phyloP scores from a whole-genome alignment of 1,140 invertebrate species.

The Drosophila willistoni region DNA sequence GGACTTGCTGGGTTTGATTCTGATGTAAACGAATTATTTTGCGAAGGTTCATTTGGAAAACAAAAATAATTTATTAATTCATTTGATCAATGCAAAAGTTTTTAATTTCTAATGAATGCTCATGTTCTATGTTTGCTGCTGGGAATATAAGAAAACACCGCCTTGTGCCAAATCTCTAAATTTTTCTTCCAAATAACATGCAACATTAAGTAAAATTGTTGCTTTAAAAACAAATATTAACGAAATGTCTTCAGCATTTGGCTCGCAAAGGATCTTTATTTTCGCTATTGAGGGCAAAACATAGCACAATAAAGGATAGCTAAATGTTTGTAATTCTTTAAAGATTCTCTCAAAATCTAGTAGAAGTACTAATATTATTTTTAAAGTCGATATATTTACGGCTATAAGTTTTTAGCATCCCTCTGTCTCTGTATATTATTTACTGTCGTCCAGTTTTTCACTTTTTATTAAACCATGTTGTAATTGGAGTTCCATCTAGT shows the following conservation, averaged over 20 bases:
- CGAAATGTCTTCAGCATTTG: conserved; percentile 9
- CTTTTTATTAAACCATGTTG: too few species aligned
- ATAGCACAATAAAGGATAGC: conserved; percentile 16
- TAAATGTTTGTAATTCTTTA: conserved; percentile 13
- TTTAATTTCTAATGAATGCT: conserved; percentile 6
- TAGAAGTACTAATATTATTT: too few species aligned
- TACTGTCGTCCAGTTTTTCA: too few species aligned
- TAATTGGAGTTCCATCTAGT: too few species aligned
- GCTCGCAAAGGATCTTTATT: too few species aligned
- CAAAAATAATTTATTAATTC: background rate
- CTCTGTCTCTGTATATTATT: too few species aligned
- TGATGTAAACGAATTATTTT: background rate
- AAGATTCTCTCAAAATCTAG: background rate
- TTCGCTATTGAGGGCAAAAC: conserved; percentile 18
- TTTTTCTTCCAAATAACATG: conserved; percentile 11
- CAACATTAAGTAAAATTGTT: conserved; percentile 6
- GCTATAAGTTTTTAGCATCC: too few species aligned
- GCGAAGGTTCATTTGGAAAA: background rate
- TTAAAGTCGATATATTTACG: too few species aligned
- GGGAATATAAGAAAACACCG: too few species aligned
- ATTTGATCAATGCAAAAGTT: background rate
- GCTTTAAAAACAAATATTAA: conserved; percentile 15
- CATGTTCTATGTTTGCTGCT: conserved; percentile 3
- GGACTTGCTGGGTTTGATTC: conserved; percentile 1
- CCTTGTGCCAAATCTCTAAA: conserved; percentile 2